Base-by-base conservation (phyloP, 2,797 vertebrate genomes). In the Phrynocephalus vlangalii region DNA sequence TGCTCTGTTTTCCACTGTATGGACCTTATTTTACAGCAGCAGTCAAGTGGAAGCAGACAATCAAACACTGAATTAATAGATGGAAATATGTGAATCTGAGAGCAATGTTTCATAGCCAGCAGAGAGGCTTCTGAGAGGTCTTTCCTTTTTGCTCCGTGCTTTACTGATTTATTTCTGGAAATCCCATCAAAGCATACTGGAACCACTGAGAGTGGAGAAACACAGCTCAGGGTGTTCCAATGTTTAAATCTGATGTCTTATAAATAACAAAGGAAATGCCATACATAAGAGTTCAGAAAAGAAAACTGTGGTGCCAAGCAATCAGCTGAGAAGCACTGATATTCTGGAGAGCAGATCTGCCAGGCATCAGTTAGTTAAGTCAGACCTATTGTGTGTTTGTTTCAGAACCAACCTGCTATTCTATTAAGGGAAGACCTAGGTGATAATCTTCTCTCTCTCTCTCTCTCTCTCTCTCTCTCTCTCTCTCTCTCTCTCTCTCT, bases 401-500 rank as follows among this genome's bases (percentile, higher is more conserved):
- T 86, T 78, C 82, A 52, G 63, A 82, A 80, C 91, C 60, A 79
- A 26, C 8, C 82, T 85, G 15, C 48, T 33, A 71, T 88, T 90
- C 78, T 82, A 88, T 88, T 76, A 13, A 79, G 89, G 48, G 78
- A 79, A 90, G 86, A 18, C 5, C 8, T 82, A 92, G 87, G 26
- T 67, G 15, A 22, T 70, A 26, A 91, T 91, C 16, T 20, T 70
- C 44, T 70, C 11, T 70, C 38, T 72, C n/a, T 82, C 90, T 90
- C 88, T 92, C 79, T 72, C n/a, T 82, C 90, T 90, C 88, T 92
- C 79, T 70, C 26, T 70, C 11, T 70, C 38, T 72, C n/a, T 82
- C 90, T 90, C 88, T 92, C 76, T 70, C 44, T 70, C 11, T 70
- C 38, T 72, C 48, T 82, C 90, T 90, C 88, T 92, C 79, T 70